Evolutionary conservation across 2,888 invertebrate species (phyloP).

Genomic region (Chrysopilus asiliformis): DNA sequence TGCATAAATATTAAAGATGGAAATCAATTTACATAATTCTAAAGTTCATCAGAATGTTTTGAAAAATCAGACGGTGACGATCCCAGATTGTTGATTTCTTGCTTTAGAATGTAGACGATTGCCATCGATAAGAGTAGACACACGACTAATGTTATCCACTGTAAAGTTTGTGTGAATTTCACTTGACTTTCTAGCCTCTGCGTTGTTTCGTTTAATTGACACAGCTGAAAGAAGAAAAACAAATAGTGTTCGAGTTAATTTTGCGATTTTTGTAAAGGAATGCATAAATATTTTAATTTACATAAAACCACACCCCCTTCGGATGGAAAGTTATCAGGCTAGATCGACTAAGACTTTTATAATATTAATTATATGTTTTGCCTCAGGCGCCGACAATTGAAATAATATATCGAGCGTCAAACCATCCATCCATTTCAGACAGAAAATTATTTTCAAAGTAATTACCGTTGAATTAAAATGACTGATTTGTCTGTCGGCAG

Average conservation of each 20-base stretch:
- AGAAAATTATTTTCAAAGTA: background rate
- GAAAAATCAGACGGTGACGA: too few relatives aligned
- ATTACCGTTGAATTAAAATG: constrained; percentile 10
- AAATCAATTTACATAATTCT: too few relatives aligned
- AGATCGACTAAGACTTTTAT: too few relatives aligned
- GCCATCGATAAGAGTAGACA: constrained; percentile 35
- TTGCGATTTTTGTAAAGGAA: too few relatives aligned
- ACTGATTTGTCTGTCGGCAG: constrained; percentile 12
- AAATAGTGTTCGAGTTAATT: background rate
- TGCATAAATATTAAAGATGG: too few relatives aligned
- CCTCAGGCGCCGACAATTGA: too few relatives aligned
- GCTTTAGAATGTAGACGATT: constrained; percentile 36
- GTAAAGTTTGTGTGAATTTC: constrained; percentile 38
- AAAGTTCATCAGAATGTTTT: too few relatives aligned
- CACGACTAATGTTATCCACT: constrained; percentile 39
- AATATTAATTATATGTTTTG: too few relatives aligned
- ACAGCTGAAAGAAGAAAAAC: constrained; percentile 18
- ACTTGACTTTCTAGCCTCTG: constrained; percentile 38
- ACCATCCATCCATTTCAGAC: background rate
- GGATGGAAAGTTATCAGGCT: too few relatives aligned
- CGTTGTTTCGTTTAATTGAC: constrained; percentile 31
- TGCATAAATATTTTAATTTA: too few relatives aligned
- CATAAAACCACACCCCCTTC: too few relatives aligned
- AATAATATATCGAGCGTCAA: too few relatives aligned
- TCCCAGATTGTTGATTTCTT: constrained; percentile 28